A percentile compares a stretch with the other conserved stretches of the same genome.
These are phyloP conservation scores for Bombus superbus DNA, from an alignment of 1,140 invertebrate species.

Conservation along the genomic window DNA sequence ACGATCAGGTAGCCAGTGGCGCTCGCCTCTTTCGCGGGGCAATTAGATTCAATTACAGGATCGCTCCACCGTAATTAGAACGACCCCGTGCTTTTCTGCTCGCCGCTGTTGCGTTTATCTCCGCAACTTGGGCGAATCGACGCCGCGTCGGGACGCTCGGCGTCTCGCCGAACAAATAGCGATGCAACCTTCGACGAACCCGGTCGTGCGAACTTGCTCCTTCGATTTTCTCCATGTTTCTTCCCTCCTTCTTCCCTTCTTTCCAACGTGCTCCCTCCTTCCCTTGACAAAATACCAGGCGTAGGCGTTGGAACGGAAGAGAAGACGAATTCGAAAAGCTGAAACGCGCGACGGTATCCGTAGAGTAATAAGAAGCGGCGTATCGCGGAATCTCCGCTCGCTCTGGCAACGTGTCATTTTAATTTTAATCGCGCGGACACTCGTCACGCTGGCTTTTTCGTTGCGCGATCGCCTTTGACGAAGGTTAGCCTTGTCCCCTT, in stretches of 20 bases:
- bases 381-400: neutral
- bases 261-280: neutral
- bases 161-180: neutral
- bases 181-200: neutral
- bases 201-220: no score
- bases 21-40: constrained; percentile 19
- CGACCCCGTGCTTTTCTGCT: neutral
- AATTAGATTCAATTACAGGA: constrained; percentile 50
- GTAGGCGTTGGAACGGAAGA: neutral
- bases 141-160: neutral
- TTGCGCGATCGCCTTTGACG: constrained; percentile 12
- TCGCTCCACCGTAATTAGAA: constrained; percentile 37
- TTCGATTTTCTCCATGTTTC: neutral
- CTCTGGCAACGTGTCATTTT: neutral
- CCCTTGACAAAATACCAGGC: no score
- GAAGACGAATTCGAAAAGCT: constrained; percentile 4
- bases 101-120: neutral
- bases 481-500: neutral
- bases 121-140: no score
- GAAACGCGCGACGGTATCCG: constrained; percentile 14
- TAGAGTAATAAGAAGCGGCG: constrained; percentile 23
- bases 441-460: neutral
- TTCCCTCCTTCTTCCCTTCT: no score
- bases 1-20: constrained; percentile 16
- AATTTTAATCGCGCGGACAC: constrained; percentile 34